Conservation (phyloP, 1,140 invertebrate species). For the Lordiphosa stackelbergi region DNA sequence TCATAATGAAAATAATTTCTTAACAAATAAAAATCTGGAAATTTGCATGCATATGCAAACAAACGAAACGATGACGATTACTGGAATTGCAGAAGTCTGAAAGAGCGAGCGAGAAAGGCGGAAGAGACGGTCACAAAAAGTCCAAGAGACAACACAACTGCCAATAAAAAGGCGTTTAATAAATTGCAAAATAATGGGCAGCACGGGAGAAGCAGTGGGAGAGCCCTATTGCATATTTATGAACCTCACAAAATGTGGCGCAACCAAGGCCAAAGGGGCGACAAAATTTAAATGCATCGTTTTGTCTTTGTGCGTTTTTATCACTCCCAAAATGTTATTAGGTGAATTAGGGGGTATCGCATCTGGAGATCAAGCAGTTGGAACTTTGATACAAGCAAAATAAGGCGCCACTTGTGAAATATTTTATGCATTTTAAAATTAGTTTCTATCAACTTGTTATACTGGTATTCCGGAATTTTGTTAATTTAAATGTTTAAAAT, state of each 20-base stretch:
- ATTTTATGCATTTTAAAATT: too few species aligned
- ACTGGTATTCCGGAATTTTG: too few species aligned
- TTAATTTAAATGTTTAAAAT: too few species aligned
- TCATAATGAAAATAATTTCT: slow-evolving; percentile 59
- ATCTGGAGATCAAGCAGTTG: not conserved
- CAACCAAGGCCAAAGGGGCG: slow-evolving; percentile 8
- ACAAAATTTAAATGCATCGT: slow-evolving; percentile 1
- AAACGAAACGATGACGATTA: slow-evolving; percentile 11
- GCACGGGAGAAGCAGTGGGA: not conserved
- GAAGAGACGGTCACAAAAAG: slow-evolving; percentile 41
- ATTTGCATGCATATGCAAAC: slow-evolving; percentile 31
- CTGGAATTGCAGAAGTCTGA: slow-evolving; percentile 8
- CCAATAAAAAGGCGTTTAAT: slow-evolving; percentile 42
- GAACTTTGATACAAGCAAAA: too few species aligned
- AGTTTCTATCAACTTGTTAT: too few species aligned
- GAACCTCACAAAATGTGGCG: slow-evolving; percentile 12
- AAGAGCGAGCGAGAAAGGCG: slow-evolving; percentile 32
- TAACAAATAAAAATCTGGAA: slow-evolving; percentile 58
- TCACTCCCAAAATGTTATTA: slow-evolving; percentile 9
- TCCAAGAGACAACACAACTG: slow-evolving; percentile 32
- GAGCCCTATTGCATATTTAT: slow-evolving; percentile 59
- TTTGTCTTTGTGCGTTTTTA: slow-evolving; percentile 6
- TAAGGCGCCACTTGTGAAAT: too few species aligned
- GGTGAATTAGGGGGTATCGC: not conserved
- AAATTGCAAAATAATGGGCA: slow-evolving; percentile 58